A percentile compares a stretch with the other conserved stretches of the same genome.
Evolutionary conservation across 2,888 invertebrate genomes (phyloP).

Genomic region (Molorchus minor): DNA sequence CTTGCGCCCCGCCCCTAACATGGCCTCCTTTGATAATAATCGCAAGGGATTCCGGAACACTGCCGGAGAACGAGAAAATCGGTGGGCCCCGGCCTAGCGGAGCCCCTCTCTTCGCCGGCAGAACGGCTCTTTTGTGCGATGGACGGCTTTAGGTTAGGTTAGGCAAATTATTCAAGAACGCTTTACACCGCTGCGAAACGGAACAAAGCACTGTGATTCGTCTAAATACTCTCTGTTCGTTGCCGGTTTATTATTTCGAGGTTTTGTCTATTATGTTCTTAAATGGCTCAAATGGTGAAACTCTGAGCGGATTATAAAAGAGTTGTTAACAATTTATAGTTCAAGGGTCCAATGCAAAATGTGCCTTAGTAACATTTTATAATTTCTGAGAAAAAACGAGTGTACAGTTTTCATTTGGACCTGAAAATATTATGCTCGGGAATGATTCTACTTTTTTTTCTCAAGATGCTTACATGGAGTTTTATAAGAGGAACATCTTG

Average conservation of each 20-base stretch:
- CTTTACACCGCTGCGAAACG: constrained; percentile 31
- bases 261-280: constrained; percentile 17
- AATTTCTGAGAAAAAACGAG: too few species aligned
- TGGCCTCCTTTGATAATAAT: constrained; percentile 62
- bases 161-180: constrained; percentile 40
- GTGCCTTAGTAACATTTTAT: too few species aligned
- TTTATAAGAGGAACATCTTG: too few species aligned
- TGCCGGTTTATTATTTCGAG: constrained; percentile 14
- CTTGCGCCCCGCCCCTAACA: constrained; percentile 61
- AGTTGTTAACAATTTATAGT: too few species aligned
- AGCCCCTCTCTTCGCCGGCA: constrained; percentile 38
- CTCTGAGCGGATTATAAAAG: too few species aligned
- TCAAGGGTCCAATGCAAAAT: too few species aligned
- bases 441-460: too few species aligned
- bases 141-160: constrained; percentile 33
- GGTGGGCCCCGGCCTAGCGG: constrained; percentile 38
- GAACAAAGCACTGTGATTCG: constrained; percentile 24
- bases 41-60: constrained; percentile 57
- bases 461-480: too few species aligned
- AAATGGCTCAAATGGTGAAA: too few species aligned
- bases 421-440: too few species aligned
- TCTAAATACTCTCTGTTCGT: constrained; percentile 20
- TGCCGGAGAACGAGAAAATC: constrained; percentile 48
- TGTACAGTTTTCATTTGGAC: too few species aligned
- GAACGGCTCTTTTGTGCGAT: constrained; percentile 37